Base-by-base conservation (phyloP, 1,140 invertebrate species). In the Brachionus plicatilis region DNA sequence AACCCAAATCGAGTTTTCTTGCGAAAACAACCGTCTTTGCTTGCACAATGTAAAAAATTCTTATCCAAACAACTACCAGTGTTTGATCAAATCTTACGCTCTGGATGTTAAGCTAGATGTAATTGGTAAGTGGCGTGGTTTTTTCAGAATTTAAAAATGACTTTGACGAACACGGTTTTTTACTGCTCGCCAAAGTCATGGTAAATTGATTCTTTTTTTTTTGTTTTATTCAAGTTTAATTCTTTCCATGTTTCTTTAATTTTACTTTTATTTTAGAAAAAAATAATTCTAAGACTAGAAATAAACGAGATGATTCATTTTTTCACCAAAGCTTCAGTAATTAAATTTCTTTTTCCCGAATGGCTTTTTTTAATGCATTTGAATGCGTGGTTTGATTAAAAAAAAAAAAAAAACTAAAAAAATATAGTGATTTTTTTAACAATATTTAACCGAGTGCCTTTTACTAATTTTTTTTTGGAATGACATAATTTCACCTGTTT, bases 261-360 rank as follows among this genome's bases (percentile, higher is more conserved):
- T 68, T 41, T 41, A 72, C 17, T 72, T 72, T 72, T 41, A 14
- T 72, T 72, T 72, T 41, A 72, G 68, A 43, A 37, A 68, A 33
- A n/a, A 43, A n/a, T 43, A 50, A 50, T 47, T 12, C 43, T 50
- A 76, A 50, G 24, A 27, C 27, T 50, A 76, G 24, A 20, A 76
- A 12, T 24, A 76, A 50, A 76, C 72, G 72, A 50, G 72, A 76
- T 76, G 72, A 76, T n/a, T 50, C 72, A 50, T 76, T 76, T 76
- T 50, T 76, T 76, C 72, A 76, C 14, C 72, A 76, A 76, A 76
- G 72, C n/a, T 76, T 76, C 45, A 76, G 72, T 76, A 76, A 76
- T 76, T 50, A n/a, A 47, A 24, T 27, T 50, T 27, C 43, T 50
- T 50, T 37, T 76, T 76, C 27, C 17, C n/a, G 3, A 47, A 27